A percentile compares a stretch with the other conserved stretches of the same genome.
These are phyloP conservation scores for Micropoecilia bifurca DNA, from an alignment of 2,797 vertebrate species.

Conservation along the genomic window DNA sequence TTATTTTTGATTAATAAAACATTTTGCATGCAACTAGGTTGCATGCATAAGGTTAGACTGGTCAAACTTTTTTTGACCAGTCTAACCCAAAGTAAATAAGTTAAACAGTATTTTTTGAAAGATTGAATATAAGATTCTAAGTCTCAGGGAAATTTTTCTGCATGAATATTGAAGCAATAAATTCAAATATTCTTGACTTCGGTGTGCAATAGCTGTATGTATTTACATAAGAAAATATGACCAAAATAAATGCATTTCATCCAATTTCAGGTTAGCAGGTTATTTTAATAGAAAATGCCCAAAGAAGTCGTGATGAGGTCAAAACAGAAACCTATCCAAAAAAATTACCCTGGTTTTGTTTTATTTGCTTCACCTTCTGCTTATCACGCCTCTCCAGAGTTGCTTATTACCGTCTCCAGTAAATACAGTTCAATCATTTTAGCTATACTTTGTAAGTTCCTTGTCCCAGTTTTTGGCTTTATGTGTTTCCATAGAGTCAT, in stretches of 20 bases:
- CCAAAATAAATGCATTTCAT: background rate
- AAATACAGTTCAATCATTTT: background rate
- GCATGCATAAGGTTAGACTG: too few relatives aligned
- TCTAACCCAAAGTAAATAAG: background rate
- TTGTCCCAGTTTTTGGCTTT: background rate
- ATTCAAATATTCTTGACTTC: background rate
- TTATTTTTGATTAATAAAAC: background rate
- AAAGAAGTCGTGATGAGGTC: background rate
- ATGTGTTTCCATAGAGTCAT: constrained; percentile 2
- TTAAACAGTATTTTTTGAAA: background rate
- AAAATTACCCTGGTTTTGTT: background rate
- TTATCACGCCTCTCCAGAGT: background rate
- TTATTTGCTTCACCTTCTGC: background rate
- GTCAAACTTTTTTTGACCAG: background rate
- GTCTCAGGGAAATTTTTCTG: background rate
- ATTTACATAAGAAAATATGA: background rate
- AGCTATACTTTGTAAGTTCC: background rate
- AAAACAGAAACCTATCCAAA: background rate
- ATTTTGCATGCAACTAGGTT: too few relatives aligned
- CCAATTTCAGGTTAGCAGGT: background rate
- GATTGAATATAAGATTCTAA: background rate
- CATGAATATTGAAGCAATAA: background rate
- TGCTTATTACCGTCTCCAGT: background rate
- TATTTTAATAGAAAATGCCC: background rate
- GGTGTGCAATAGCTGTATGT: background rate